Conservation (phyloP, 2,888 invertebrate genomes). For the Zygaena filipendulae region DNA sequence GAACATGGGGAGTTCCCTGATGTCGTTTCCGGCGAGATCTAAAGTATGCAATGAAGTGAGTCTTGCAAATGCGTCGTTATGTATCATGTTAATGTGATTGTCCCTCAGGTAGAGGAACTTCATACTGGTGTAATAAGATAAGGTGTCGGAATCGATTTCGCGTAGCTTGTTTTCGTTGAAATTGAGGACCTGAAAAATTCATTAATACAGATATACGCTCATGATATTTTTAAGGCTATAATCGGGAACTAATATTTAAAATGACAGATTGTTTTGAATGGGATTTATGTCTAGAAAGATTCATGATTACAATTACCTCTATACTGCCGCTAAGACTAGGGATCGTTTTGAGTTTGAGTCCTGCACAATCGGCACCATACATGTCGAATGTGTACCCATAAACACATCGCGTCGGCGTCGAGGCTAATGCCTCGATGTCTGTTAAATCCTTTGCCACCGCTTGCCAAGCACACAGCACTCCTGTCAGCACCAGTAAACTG, state of each 20-base stretch:
- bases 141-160: conserved; percentile 53
- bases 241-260: too few species aligned
- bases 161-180: conserved; percentile 67
- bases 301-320: conserved; percentile 42
- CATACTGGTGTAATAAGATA: conserved; percentile 59
- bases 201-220: too few species aligned
- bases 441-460: conserved; percentile 33
- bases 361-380: conserved; percentile 66
- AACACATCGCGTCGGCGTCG: conserved; percentile 49
- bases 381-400: conserved; percentile 60
- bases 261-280: conserved; percentile 67
- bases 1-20: conserved; percentile 52
- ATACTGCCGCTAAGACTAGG: conserved; percentile 61
- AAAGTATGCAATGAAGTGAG: conserved; percentile 61
- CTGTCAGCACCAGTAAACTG: conserved; percentile 20
- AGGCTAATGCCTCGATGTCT: conserved; percentile 41
- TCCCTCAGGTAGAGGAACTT: conserved; percentile 67
- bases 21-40: conserved; percentile 67
- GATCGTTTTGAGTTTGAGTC: conserved; percentile 50
- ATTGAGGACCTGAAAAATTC: conserved; percentile 63
- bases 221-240: too few species aligned
- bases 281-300: conserved; percentile 67
- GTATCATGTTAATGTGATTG: conserved; percentile 66
- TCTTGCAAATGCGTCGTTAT: conserved; percentile 58
- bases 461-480: conserved; percentile 20